Base-by-base conservation (phyloP, 2,888 invertebrate species). In the Nephrocerus scutellatus region DNA sequence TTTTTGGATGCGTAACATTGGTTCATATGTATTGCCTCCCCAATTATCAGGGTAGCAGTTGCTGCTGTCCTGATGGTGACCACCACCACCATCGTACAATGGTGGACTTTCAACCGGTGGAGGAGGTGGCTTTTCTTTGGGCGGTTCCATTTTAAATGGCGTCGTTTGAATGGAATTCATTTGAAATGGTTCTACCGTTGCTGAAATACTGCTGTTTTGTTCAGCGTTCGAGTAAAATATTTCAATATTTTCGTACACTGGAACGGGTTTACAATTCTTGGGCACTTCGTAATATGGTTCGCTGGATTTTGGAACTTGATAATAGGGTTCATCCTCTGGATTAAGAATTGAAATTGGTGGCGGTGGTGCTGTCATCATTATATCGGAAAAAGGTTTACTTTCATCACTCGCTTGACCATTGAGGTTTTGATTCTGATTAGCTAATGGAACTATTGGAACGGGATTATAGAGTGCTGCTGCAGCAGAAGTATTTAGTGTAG, bases 101-200 rank as follows among this genome's bases (percentile, higher is more conserved):
- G 54, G 49, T 6, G 53, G 52, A 39, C 74, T 68, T 8, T 61
- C 61, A 1, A 46, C 72, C 0, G 85, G 85, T 3, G 84, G 84
- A 9, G 88, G 88, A 2, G 88, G 88, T 19, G 88, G 89, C 56
- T 87, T 87, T 59, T 86, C 86, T 57, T 80, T 84, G n/a, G 85
- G 85, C 10, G 87, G 87, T 57, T 85, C 83, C 56, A 80, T 44
- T 23, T 51, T 68, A 16, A 44, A 41, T 31, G 52, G 47, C 32
- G n/a, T n/a, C n/a, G n/a, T n/a, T n/a, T n/a, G n/a, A n/a, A n/a
- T n/a, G n/a, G n/a, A n/a, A n/a, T n/a, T n/a, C n/a, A n/a, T n/a
- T n/a, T n/a, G 7, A 29, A 16, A 3, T 32, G n/a, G n/a, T 31
- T 12, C 13, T 22, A n/a, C 6, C 12, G 36, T n/a, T 10, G 28